Base-by-base conservation (phyloP, 2,888 invertebrate genomes). In the Eristalinus sepulchralis region DNA sequence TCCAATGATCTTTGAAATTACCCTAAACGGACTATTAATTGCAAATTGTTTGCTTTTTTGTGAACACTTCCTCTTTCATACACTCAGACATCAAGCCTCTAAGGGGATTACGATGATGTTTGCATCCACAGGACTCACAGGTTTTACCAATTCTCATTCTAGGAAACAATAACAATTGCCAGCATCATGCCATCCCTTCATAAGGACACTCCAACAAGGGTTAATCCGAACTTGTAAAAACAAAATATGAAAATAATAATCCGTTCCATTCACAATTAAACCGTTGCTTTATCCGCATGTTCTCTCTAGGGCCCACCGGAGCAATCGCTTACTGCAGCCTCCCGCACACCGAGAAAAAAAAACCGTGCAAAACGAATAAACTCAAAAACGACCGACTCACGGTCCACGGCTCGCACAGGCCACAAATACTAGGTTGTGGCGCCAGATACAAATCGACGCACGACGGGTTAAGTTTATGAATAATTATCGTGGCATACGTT, bases 401-500 rank as follows among this genome's bases (percentile, higher is more conserved):
- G 75, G 68, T 34, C 59, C 53, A 72, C 68, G 67, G 36, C 53
- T 36, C 31, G 57, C 11, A 60, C 11, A 60, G 31, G 17, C 17
- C 47, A 47, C 47, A 55, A 36, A 62, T 34, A 47, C 57, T 57
- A 53, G 47, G 47, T 47, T 47, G 17, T 47, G 60, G 53, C 79
- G 76, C 72, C 76, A 77, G 73, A 77, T 64, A 81, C 62, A 81
- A 77, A 85, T 82, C 72, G 59, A 82, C 72, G 27, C 27, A 27
- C 27, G 57, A 84, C 66, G 77, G 71, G 55, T 77, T 68, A 82
- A 82, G 82, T 82, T 78, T 82, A 78, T 85, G 81, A 85, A 85
- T 85, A 85, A 85, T 85, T 85, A 85, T 85, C 81, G 63, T 77
- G 72, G 72, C 85, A 78, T 82, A 82, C 77, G 83, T 72, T 83